A percentile compares a stretch with the other conserved stretches of the same genome.
Evolutionary conservation across 2,113 vertebrate species (phyloP).

Genomic region (Apodemus sylvaticus): DNA sequence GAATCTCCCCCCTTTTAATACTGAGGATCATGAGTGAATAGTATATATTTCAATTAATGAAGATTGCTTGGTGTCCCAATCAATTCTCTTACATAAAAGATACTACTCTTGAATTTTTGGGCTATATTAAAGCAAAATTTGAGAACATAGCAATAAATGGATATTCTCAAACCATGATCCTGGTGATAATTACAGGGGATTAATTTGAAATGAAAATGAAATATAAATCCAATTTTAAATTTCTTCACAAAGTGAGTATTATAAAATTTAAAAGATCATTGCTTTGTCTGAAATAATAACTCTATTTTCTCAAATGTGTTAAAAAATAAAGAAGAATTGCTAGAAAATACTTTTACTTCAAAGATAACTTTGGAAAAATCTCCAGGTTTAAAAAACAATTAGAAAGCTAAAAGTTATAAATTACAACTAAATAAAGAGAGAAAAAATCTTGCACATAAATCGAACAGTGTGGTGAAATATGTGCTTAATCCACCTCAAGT

Average conservation of each 20-base stretch:
- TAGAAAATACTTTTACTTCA: constrained; percentile 48
- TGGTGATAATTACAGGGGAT: background rate
- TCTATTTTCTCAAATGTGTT: constrained; percentile 32
- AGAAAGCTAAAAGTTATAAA: constrained; percentile 20
- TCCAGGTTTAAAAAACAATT: constrained; percentile 48
- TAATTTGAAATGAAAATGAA: constrained; percentile 5
- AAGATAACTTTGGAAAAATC: constrained; percentile 55
- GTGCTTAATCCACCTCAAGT: constrained; percentile 44
- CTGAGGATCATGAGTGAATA: background rate
- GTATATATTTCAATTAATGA: background rate
- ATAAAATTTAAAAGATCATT: constrained; percentile 2
- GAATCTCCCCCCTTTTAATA: background rate
- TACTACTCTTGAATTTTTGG: background rate
- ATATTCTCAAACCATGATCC: background rate
- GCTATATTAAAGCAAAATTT: background rate
- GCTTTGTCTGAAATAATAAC: constrained; percentile 43
- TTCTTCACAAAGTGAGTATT: constrained; percentile 35
- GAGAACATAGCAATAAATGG: background rate
- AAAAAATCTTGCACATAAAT: constrained; percentile 12
- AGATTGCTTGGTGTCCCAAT: background rate
- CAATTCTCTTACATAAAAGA: background rate
- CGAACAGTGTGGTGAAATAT: constrained; percentile 29
- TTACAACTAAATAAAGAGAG: background rate
- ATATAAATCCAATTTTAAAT: constrained; percentile 12
- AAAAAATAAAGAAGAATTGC: constrained; percentile 42